Percentiles rank a stretch among this genome's conserved stretches.
Conservation (phyloP, 2,797 vertebrate genomes). For the Sebastes taczanowskii region DNA sequence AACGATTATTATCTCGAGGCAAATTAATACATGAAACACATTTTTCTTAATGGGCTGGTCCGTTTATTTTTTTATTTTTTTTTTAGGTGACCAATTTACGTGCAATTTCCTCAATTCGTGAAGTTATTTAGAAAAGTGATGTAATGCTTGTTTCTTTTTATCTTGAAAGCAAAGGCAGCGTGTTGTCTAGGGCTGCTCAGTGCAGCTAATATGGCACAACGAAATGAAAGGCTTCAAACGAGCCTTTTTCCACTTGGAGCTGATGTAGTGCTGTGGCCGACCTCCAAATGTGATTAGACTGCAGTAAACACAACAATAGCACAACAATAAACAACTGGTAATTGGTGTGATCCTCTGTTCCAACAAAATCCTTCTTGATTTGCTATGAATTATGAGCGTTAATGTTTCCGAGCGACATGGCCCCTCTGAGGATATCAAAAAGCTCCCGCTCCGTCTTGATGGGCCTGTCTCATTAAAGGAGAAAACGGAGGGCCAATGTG, state of each 20-base stretch:
- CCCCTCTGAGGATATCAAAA: conserved; percentile 72
- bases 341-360: conserved; percentile 76
- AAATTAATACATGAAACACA: conserved; percentile 83
- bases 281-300: conserved; percentile 81
- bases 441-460: conserved; percentile 59
- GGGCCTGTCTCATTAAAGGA: conserved; percentile 72
- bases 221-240: conserved; percentile 83
- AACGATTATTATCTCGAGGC: conserved; percentile 79
- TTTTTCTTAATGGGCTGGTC: conserved; percentile 70
- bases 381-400: conserved; percentile 70
- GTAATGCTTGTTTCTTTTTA: conserved; percentile 81
- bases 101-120: conserved; percentile 80
- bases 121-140: conserved; percentile 82
- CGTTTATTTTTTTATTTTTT: conserved; percentile 52
- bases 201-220: conserved; percentile 79
- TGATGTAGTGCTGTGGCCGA: conserved; percentile 75
- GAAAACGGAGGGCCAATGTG: conserved; percentile 51
- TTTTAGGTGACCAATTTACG: conserved; percentile 78
- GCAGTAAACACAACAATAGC: conserved; percentile 72
- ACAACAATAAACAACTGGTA: conserved; percentile 77
- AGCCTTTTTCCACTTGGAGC: conserved; percentile 74
- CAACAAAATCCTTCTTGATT: conserved; percentile 73
- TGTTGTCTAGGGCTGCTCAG: conserved; percentile 76
- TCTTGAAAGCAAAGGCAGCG: conserved; percentile 79
- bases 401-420: conserved; percentile 54